Conservation (phyloP, 2,113 vertebrate species). For the Vicugna pacos region DNA sequence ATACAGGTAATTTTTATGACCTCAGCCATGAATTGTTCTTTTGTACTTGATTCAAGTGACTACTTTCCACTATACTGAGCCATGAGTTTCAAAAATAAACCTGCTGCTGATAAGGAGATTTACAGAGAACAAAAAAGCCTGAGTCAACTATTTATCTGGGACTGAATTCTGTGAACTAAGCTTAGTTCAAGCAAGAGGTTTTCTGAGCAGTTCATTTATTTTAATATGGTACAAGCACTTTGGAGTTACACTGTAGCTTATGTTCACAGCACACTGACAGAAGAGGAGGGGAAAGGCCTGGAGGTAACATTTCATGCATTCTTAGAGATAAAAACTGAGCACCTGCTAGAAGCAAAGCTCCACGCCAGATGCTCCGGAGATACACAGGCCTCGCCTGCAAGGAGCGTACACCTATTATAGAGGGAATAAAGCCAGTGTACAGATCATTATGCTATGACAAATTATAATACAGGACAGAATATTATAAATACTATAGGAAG, state of each 20-base stretch:
- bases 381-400: neutral
- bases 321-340: slow-evolving; percentile 71
- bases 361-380: neutral
- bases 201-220: slow-evolving; percentile 84
- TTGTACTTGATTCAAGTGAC: slow-evolving; percentile 79
- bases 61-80: slow-evolving; percentile 78
- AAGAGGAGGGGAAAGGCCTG: slow-evolving; percentile 55
- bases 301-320: slow-evolving; percentile 65
- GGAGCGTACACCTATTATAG: neutral
- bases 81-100: slow-evolving; percentile 80
- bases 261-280: slow-evolving; percentile 52
- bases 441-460: slow-evolving; percentile 24
- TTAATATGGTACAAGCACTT: slow-evolving; percentile 78
- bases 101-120: slow-evolving; percentile 83
- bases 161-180: slow-evolving; percentile 84
- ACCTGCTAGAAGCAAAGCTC: slow-evolving; percentile 44
- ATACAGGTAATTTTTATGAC: slow-evolving; percentile 74
- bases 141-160: slow-evolving; percentile 82
- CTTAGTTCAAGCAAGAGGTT: slow-evolving; percentile 81
- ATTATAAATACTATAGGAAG: slow-evolving; percentile 15
- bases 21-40: slow-evolving; percentile 68
- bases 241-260: slow-evolving; percentile 66
- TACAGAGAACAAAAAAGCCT: slow-evolving; percentile 81
- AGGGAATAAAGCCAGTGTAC: slow-evolving; percentile 8
- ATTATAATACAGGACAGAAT: slow-evolving; percentile 33